Evolutionary conservation across 2,113 vertebrate species (phyloP).

Genomic region (Capra hircus): DNA sequence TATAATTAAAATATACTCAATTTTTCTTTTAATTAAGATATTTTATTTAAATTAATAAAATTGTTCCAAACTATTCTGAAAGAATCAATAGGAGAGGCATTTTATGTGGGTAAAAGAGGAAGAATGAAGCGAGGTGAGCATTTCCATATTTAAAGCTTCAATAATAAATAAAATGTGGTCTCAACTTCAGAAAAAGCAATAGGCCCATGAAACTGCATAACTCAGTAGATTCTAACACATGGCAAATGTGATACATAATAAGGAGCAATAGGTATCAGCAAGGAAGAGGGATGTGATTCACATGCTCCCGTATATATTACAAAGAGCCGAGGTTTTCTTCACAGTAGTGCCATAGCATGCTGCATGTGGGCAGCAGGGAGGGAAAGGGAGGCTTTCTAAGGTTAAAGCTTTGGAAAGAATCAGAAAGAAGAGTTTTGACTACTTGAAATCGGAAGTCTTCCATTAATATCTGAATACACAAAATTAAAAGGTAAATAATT

Average conservation of each 20-base stretch:
- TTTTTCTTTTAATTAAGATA: neutral
- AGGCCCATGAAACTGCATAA: neutral
- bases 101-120: neutral
- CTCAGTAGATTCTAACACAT: neutral
- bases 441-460: neutral
- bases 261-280: neutral
- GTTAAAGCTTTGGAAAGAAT: neutral
- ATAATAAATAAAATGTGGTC: neutral
- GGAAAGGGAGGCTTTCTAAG: neutral
- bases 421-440: neutral
- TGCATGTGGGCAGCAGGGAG: neutral
- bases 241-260: neutral
- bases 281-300: neutral
- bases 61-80: neutral
- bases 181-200: neutral
- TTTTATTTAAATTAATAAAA: neutral
- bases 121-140: neutral
- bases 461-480: neutral
- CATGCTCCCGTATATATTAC: neutral
- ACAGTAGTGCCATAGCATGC: neutral
- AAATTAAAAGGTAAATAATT: neutral
- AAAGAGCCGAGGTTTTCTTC: neutral
- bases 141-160: neutral
- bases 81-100: neutral
- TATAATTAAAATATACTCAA: neutral